Base-by-base conservation (phyloP, 2,797 vertebrate species). In the Lates japonicus region DNA sequence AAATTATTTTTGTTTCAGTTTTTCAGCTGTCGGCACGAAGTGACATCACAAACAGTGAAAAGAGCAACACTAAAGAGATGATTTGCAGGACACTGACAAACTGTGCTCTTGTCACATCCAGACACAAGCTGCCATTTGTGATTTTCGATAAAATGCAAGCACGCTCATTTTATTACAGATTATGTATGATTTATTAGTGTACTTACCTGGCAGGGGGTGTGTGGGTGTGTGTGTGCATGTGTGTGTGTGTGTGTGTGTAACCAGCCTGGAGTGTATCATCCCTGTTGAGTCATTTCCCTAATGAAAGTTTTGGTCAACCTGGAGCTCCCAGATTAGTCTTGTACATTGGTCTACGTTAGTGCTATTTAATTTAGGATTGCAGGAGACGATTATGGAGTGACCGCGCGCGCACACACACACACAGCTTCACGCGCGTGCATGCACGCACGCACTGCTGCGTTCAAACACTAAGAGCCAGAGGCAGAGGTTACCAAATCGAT, bases 401-500 rank as follows among this genome's bases (percentile, higher is more conserved):
- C 37, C 12, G 41, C 58, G 31, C 66, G 55, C 35, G 4, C 54
- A 16, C 20, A 42, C 35, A n/a, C 61, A 31, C 29, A 44, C 48
- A 22, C 39, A 57, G 25, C 25, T 29, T 29, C 33, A 57, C 16
- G 44, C 1, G 52, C 16, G 44, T 1, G 52, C 52, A 54, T 67
- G 44, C 13, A 49, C 31, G 37, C 63, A 25, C 31, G 48, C 59
- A 29, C 41, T 70, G 8, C 11, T 13, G 58, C 58, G 65, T 48
- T 74, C 52, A 74, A 60, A 79, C 64, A 74, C 37, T 14, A 25
- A 25, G 33, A 66, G 62, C 17, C 64, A 69, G 29, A 68, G 29
- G 20, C 71, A 83, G 52, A 81, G 78, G 81, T 86, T 74, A 85
- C 60, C 65, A 65, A 84, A 91, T 88, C 58, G 51, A 92, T 91